Conservation (phyloP, 2,113 vertebrate species). For the Bubo scandiacus region DNA sequence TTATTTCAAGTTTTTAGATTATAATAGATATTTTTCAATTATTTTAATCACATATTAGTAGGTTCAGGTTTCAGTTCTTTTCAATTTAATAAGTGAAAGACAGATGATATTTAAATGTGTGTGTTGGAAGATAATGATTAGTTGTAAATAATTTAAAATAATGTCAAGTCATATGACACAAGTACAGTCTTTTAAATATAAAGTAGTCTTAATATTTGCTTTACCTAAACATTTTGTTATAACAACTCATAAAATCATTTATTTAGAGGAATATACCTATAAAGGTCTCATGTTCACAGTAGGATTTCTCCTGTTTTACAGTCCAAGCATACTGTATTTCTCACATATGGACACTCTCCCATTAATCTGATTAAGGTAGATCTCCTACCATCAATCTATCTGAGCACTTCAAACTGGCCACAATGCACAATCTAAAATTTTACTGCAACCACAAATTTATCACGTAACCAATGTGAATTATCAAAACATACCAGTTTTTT, state of each 20-base stretch:
- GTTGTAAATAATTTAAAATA: not conserved
- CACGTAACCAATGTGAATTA: not conserved
- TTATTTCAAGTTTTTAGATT: not conserved
- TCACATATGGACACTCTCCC: not conserved
- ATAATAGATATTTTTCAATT: not conserved
- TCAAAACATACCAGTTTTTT: constrained; percentile 79
- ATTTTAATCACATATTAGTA: not conserved
- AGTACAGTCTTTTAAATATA: not conserved
- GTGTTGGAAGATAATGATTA: not conserved
- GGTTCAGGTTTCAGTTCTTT: not conserved
- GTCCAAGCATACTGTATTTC: not conserved
- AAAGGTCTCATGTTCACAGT: not conserved
- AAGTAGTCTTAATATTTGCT: not conserved
- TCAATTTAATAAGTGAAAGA: not conserved
- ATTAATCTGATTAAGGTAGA: not conserved
- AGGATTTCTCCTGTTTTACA: not conserved
- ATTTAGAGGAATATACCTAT: not conserved
- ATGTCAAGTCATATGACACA: not conserved
- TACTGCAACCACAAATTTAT: not conserved
- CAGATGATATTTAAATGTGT: not conserved
- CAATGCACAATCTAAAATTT: not conserved
- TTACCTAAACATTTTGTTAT: not conserved
- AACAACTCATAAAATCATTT: not conserved
- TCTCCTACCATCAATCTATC: not conserved
- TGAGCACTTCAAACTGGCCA: not conserved